These are phyloP conservation scores for Arenaria interpres DNA, from an alignment of 2,113 vertebrate genomes.

Conservation along the genomic window DNA sequence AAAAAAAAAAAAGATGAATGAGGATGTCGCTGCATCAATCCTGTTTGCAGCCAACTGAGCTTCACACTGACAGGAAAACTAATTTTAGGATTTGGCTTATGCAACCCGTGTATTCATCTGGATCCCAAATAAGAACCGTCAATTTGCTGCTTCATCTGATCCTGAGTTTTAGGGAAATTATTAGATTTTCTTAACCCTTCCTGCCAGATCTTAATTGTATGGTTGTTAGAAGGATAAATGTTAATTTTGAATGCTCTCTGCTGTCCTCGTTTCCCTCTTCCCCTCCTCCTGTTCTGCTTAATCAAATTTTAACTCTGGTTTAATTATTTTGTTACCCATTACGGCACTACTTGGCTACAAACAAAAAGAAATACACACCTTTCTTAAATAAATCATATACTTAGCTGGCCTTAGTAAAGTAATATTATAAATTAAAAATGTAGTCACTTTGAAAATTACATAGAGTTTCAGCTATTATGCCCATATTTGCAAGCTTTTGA, in stretches of 20 bases:
- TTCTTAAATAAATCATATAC: not conserved
- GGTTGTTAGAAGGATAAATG: not conserved
- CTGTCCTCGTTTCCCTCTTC: not conserved
- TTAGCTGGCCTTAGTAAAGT: not conserved
- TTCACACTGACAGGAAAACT: not conserved
- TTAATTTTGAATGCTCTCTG: slow-evolving; percentile 37
- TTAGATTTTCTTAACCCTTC: slow-evolving; percentile 25
- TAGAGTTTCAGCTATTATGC: not conserved
- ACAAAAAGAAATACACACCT: not conserved
- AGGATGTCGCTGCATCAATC: not conserved
- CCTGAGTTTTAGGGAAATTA: not conserved
- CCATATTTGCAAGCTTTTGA: not conserved
- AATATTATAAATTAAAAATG: not conserved
- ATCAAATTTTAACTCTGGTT: slow-evolving; percentile 34
- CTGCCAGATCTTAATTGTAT: slow-evolving; percentile 17
- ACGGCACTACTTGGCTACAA: not conserved
- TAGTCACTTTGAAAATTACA: not conserved
- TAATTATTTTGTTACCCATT: slow-evolving; percentile 4
- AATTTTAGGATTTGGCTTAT: slow-evolving; percentile 10
- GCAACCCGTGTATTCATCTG: not conserved
- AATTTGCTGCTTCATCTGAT: slow-evolving; percentile 34
- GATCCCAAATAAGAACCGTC: not conserved
- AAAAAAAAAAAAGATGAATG: not conserved
- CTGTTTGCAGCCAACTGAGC: not conserved
- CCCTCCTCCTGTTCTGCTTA: not conserved